Conservation (phyloP, 2,113 vertebrate species). For the Dasypus novemcinctus region DNA sequence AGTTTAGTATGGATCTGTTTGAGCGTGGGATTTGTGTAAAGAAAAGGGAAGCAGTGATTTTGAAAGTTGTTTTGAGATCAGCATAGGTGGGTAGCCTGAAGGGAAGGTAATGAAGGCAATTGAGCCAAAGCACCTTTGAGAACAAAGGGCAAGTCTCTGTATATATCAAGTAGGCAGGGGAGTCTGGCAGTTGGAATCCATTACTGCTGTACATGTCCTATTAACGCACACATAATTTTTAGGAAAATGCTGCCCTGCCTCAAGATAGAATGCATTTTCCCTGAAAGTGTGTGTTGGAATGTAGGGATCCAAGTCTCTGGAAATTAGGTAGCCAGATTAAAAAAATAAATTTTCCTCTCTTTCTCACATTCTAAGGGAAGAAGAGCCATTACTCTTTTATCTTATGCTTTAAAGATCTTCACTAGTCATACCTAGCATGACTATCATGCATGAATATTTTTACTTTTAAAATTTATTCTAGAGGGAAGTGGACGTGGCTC, state of each 20-base stretch:
- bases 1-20: not conserved
- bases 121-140: not conserved
- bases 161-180: not conserved
- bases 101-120: not conserved
- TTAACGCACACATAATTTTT: not conserved
- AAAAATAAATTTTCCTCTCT: not conserved
- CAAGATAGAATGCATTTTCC: not conserved
- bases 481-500: too few species aligned
- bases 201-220: not conserved
- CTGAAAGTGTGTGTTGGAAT: not conserved
- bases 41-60: not conserved
- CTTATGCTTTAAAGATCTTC: slow-evolving; percentile 26
- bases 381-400: not conserved
- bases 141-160: not conserved
- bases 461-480: not conserved
- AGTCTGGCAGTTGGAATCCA: not conserved
- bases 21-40: not conserved
- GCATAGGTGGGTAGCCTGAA: not conserved
- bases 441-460: not conserved
- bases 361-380: not conserved
- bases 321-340: slow-evolving; percentile 33
- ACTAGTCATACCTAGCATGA: not conserved
- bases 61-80: not conserved
- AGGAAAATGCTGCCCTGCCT: not conserved
- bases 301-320: not conserved